Conservation (phyloP, 2,113 vertebrate species). For the Puffinus mauretanicus region DNA sequence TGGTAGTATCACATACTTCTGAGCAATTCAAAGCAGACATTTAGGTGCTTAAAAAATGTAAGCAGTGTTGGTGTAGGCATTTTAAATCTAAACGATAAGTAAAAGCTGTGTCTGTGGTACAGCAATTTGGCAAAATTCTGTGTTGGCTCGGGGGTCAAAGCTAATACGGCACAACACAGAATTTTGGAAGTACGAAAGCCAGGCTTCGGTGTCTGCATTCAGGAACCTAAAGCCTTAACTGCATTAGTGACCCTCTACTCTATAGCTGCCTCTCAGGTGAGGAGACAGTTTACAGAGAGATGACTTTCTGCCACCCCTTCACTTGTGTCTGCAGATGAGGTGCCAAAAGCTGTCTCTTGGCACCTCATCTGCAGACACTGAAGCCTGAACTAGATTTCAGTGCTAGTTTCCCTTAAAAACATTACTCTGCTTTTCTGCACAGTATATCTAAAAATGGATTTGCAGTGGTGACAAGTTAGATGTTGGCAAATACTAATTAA, state of each 20-base stretch:
- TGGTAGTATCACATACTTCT: not conserved
- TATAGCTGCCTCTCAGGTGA: not conserved
- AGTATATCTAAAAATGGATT: not conserved
- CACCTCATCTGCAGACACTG: not conserved
- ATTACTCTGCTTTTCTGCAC: not conserved
- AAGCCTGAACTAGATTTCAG: not conserved
- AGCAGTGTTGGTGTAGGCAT: not conserved
- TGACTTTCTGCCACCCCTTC: not conserved
- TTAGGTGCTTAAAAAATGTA: not conserved
- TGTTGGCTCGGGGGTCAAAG: not conserved
- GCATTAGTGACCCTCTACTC: not conserved
- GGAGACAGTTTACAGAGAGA: not conserved
- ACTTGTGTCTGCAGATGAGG: not conserved
- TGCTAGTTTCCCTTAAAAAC: not conserved
- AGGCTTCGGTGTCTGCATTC: not conserved
- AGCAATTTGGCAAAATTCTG: not conserved
- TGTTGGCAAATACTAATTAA: not conserved
- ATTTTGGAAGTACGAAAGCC: not conserved
- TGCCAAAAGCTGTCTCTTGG: not conserved
- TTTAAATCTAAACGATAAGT: not conserved
- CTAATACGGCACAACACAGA: not conserved
- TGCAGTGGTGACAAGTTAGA: not conserved
- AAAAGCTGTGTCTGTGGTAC: not conserved
- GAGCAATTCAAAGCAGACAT: not conserved
- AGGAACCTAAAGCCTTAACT: not conserved